A percentile compares a stretch with the other conserved stretches of the same genome.
These are phyloP conservation scores for Calypte anna DNA, from an alignment of 2,113 vertebrate genomes.

Conservation along the genomic window DNA sequence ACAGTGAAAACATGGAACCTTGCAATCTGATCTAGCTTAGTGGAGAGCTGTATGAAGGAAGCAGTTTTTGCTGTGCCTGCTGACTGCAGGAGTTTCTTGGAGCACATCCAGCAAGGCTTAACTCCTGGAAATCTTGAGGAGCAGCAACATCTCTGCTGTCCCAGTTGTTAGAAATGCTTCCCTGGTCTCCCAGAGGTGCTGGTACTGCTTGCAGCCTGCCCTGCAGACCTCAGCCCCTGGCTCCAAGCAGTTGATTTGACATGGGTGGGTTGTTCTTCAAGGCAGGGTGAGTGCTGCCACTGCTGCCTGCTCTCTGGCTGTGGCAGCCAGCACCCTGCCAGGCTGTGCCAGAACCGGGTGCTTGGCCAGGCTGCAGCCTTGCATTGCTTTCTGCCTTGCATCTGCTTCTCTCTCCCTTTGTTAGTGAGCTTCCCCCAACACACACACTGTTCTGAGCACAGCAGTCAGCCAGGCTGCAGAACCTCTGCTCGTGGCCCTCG, in stretches of 20 bases:
- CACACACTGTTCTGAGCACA: too few species aligned
- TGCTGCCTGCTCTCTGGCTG: too few species aligned
- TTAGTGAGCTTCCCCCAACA: too few species aligned
- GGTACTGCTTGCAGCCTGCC: not conserved
- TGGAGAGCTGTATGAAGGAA: not conserved
- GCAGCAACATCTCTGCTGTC: not conserved
- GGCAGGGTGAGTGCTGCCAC: not conserved
- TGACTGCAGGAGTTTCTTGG: not conserved
- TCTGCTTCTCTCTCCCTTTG: too few species aligned
- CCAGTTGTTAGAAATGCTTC: not conserved
- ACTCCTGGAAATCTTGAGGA: not conserved
- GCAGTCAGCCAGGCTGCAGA: too few species aligned
- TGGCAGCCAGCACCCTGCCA: too few species aligned
- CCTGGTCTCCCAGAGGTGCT: not conserved
- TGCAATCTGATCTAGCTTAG: not conserved
- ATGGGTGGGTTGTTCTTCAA: not conserved
- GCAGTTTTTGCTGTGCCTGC: not conserved
- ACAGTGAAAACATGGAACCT: not conserved
- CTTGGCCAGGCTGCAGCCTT: too few species aligned
- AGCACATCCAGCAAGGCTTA: not conserved
- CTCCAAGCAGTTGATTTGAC: not conserved
- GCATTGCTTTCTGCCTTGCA: too few species aligned
- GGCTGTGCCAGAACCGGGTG: too few species aligned
- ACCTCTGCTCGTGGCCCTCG: too few species aligned
- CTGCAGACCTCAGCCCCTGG: not conserved